A percentile compares a stretch with the other conserved stretches of the same genome.
These are phyloP conservation scores for Etia nguti DNA, from an alignment of 2,113 vertebrate species.

Conservation along the genomic window DNA sequence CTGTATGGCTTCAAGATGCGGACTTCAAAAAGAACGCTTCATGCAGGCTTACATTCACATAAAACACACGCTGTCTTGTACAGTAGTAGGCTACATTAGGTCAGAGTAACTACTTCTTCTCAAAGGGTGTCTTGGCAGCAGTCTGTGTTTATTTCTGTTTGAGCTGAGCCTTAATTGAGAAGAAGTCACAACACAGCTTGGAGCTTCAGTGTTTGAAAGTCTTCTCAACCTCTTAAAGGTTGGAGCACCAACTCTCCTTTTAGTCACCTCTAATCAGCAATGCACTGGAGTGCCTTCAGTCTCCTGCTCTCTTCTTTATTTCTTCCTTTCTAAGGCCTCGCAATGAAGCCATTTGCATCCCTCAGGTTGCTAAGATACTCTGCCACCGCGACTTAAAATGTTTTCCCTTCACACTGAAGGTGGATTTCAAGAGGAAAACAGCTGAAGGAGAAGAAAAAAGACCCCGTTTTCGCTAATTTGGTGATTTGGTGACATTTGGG, in stretches of 20 bases:
- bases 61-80: background rate
- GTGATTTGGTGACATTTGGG: conserved; percentile 4
- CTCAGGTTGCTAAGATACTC: conserved; percentile 69
- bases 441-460: conserved; percentile 20
- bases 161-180: conserved; percentile 1
- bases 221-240: background rate
- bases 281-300: conserved; percentile 25
- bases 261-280: conserved; percentile 23
- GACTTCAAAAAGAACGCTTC: background rate
- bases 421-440: conserved; percentile 38
- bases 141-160: conserved; percentile 11
- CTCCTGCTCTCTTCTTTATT: conserved; percentile 14
- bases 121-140: background rate
- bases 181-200: background rate
- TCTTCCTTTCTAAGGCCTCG: conserved; percentile 49
- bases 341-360: conserved; percentile 64
- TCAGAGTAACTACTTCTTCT: conserved; percentile 4
- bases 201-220: background rate
- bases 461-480: conserved; percentile 6
- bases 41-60: background rate
- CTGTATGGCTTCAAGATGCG: background rate
- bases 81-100: background rate
- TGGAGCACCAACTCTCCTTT: background rate
- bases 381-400: conserved; percentile 40
- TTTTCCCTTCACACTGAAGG: conserved; percentile 53